Conservation (phyloP, 1,140 invertebrate genomes). For the Polyergus mexicanus region DNA sequence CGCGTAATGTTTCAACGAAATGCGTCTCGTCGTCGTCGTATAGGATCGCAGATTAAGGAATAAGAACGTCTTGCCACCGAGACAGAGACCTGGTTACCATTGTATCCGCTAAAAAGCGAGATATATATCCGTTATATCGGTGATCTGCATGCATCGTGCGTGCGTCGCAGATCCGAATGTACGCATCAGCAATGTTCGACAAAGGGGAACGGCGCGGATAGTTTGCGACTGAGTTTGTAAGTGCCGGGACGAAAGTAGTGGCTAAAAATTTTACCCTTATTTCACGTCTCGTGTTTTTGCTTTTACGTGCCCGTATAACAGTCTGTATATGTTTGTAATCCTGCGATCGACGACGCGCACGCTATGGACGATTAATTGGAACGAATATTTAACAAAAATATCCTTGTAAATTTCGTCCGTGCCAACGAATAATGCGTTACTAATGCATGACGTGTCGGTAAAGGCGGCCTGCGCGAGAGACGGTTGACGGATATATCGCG, state of each 20-base stretch:
- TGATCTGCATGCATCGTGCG: conserved; percentile 36
- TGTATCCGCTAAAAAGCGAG: neutral
- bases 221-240: neutral
- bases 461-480: conserved; percentile 22
- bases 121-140: conserved; percentile 44
- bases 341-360: neutral
- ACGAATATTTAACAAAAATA: conserved; percentile 9
- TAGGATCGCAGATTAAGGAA: neutral
- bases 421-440: conserved; percentile 33
- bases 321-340: neutral
- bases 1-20: conserved; percentile 45
- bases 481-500: conserved; percentile 40
- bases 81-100: neutral
- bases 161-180: conserved; percentile 27
- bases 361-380: neutral
- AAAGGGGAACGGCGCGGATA: neutral
- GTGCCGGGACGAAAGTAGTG: neutral
- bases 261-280: conserved; percentile 2
- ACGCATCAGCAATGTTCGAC: conserved; percentile 26
- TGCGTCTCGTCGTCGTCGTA: conserved; percentile 33
- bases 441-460: conserved; percentile 22
- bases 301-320: neutral
- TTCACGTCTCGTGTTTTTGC: neutral
- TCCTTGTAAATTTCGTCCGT: neutral
- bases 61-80: neutral